A percentile compares a stretch with the other conserved stretches of the same genome.
Evolutionary conservation across 2,888 invertebrate genomes (phyloP).

Genomic region (Capitulum mitella): DNA sequence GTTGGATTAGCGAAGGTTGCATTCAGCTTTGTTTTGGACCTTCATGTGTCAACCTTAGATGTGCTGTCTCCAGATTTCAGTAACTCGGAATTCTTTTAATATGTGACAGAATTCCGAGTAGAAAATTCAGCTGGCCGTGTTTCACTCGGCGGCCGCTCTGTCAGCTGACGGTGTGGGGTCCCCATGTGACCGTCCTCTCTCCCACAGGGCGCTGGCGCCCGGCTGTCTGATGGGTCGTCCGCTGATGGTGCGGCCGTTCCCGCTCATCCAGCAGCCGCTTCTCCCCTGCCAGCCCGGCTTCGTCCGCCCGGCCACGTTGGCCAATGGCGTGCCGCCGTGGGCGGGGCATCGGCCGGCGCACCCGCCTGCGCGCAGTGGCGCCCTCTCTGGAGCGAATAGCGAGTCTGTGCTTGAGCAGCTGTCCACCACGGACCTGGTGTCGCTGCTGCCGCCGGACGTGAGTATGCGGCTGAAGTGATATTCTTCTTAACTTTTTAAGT

Average conservation of each 20-base stretch:
- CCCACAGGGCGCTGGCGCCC: not conserved
- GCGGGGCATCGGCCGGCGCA: no score
- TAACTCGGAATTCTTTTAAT: no score
- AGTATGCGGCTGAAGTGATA: no score
- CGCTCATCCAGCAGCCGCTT: conserved; percentile 33
- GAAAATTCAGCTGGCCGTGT: no score
- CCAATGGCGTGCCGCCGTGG: not conserved
- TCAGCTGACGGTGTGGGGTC: not conserved
- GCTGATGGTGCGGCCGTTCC: conserved; percentile 32
- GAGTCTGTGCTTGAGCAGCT: not conserved
- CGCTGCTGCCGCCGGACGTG: conserved; percentile 13
- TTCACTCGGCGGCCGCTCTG: not conserved
- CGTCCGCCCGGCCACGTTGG: not conserved
- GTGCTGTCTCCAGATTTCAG: not conserved
- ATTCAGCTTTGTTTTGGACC: not conserved
- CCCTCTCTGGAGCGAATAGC: not conserved
- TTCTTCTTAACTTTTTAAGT: no score
- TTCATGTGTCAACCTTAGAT: not conserved
- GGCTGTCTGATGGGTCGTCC: conserved; percentile 29
- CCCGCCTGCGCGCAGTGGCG: not conserved
- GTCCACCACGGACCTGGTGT: not conserved
- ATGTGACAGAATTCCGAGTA: no score
- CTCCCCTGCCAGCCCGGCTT: conserved; percentile 31
- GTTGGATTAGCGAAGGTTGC: no score
- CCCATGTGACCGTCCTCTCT: not conserved